Evolutionary conservation across 2,888 invertebrate genomes (phyloP), one percentile per base, ranked within the genome.

Genomic region (Drosophila tripunctata): DNA sequence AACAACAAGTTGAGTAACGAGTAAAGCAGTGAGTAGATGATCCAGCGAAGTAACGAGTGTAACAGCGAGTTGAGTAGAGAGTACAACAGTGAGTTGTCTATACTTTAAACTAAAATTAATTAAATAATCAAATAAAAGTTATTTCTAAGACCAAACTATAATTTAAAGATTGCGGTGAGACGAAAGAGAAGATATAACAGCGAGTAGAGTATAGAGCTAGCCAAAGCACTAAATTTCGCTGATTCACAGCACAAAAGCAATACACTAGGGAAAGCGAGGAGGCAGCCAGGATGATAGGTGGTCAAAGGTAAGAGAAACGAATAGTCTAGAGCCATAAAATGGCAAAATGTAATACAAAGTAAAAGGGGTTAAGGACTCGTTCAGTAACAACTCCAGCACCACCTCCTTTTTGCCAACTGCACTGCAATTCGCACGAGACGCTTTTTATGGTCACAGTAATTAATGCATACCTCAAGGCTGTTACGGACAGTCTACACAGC

Each of bases 381-480:
- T 48, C 8, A 45, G 41, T 40, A 10, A 21, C 27, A n/a, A n/a
- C n/a, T n/a, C 33, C 24, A 35, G 33, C 24, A 31, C 1, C 17
- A 19, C 15, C 6, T 41, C 10, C 15, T 35, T 27, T 40, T 27
- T 35, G 30, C 17, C 44, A 27, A 44, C 57, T 30, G 60, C 38
- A 52, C 12, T 67, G 63, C 74, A 63, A 56, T 54, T 57, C 60
- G 56, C 70, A 55, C 67, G 67, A 77, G 78, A 73, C 57, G 51
- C 67, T 78, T 86, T 88, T 88, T 86, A 88, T 75, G 88, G 83
- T 67, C 80, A 65, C 60, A 63, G 88, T 88, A 82, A 82, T 82
- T 82, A 82, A 82, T 86, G 81, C 84, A 83, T 80, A 77, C 87
- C 82, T 87, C 77, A 73, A 87, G 84, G 85, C 84, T 77, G 74